A percentile compares a stretch with the other conserved stretches of the same genome.
Conservation (phyloP, 2,113 vertebrate species). For the Coturnix japonica region DNA sequence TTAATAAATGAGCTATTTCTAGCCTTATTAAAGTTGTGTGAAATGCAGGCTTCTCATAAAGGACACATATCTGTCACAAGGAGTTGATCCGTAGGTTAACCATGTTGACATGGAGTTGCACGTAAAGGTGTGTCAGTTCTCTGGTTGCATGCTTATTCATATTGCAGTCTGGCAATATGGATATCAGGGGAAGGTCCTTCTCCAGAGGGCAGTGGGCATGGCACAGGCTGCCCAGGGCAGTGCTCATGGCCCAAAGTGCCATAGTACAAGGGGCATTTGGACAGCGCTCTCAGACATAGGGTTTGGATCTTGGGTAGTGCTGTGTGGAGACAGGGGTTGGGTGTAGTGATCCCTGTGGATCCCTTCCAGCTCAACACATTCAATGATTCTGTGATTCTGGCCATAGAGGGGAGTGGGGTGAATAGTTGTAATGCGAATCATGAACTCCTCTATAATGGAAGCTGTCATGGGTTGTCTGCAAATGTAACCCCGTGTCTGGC, state of each 20-base stretch:
- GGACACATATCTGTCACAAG: fast-evolving
- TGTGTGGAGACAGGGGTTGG: too few species aligned
- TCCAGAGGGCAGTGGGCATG: too few species aligned
- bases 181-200: too few species aligned
- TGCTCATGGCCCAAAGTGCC: too few species aligned
- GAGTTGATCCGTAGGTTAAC: not conserved
- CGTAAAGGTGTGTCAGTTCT: not conserved
- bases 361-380: too few species aligned
- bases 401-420: not conserved
- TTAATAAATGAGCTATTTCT: not conserved
- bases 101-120: not conserved
- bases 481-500: not conserved
- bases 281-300: too few species aligned
- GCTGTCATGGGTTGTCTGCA: not conserved
- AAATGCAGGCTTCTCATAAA: not conserved
- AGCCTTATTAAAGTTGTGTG: not conserved
- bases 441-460: not conserved
- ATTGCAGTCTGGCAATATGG: not conserved
- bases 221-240: too few species aligned
- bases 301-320: too few species aligned
- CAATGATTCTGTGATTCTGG: not conserved
- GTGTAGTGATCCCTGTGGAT: too few species aligned
- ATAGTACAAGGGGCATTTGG: too few species aligned
- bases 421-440: not conserved
- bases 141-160: not conserved